These are phyloP conservation scores for Distichodus sexfasciatus DNA, from an alignment of 2,797 vertebrate genomes.

Conservation along the genomic window DNA sequence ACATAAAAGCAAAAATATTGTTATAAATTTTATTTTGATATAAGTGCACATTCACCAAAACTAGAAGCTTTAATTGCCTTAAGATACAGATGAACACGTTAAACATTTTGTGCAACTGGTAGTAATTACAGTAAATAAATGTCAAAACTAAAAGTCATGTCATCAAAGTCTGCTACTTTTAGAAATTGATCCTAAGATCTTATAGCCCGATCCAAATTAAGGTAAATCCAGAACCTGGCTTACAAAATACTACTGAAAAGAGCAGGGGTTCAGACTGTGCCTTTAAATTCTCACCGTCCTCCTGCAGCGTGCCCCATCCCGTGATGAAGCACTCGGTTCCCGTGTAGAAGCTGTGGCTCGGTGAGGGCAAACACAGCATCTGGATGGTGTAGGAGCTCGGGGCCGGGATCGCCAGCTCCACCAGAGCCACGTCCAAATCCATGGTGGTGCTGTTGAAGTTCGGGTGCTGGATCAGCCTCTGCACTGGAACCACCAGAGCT, in stretches of 20 bases:
- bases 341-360: constrained; percentile 72
- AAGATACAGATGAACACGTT: no score
- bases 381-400: constrained; percentile 79
- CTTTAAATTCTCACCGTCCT: constrained; percentile 79
- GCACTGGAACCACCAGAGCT: constrained; percentile 80
- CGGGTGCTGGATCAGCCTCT: constrained; percentile 84
- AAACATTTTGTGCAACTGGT: no score
- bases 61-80: no score
- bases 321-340: constrained; percentile 85
- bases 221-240: background rate
- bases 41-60: no score
- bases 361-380: constrained; percentile 86
- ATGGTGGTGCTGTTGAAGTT: constrained; percentile 88
- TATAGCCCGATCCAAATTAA: background rate
- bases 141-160: background rate
- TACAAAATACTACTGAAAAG: background rate
- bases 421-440: constrained; percentile 87
- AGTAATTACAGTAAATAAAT: no score
- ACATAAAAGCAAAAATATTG: no score
- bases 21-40: no score
- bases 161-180: background rate
- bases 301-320: constrained; percentile 90
- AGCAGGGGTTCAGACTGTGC: background rate
- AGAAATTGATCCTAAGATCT: no score
- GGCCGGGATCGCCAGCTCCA: constrained; percentile 78